These are phyloP conservation scores for Trichopria drosophilae DNA, from an alignment of 2,888 invertebrate genomes.

Conservation along the genomic window DNA sequence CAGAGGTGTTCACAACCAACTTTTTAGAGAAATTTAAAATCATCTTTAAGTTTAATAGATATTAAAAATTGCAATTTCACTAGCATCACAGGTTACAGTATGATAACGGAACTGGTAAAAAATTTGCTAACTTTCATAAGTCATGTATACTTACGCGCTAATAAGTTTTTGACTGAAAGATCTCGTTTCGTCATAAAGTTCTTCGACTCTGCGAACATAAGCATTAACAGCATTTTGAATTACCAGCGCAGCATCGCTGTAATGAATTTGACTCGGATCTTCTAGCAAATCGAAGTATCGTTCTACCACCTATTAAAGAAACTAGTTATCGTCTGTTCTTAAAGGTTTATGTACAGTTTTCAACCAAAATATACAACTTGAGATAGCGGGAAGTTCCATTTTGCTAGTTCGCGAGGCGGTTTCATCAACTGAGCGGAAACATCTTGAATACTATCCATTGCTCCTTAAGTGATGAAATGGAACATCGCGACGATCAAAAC, in stretches of 20 bases:
- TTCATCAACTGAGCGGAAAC: conserved; percentile 46
- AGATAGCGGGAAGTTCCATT: conserved; percentile 51
- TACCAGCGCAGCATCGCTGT: conserved; percentile 76
- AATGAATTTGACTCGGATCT: conserved; percentile 60
- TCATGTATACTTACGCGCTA: conserved; percentile 41
- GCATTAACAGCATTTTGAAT: conserved; percentile 73
- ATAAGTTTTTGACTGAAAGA: conserved; percentile 56
- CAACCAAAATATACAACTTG: conserved; percentile 39
- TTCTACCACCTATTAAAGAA: conserved; percentile 42
- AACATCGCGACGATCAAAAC: no score
- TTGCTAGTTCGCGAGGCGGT: conserved; percentile 48
- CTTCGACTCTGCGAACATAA: conserved; percentile 76
- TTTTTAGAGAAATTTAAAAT: no score
- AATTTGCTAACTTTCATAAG: no score
- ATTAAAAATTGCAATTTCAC: no score
- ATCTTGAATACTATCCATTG: conserved; percentile 45
- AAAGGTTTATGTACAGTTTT: conserved; percentile 3
- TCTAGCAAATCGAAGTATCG: conserved; percentile 45
- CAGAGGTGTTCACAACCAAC: no score
- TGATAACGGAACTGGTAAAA: no score
- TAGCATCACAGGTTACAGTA: no score
- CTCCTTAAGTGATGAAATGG: no score
- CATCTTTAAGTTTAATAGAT: no score
- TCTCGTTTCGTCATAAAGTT: conserved; percentile 60
- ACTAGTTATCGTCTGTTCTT: not conserved